Evolutionary conservation across 2,797 vertebrate species (phyloP).

Genomic region (Anomalospiza imberbis): DNA sequence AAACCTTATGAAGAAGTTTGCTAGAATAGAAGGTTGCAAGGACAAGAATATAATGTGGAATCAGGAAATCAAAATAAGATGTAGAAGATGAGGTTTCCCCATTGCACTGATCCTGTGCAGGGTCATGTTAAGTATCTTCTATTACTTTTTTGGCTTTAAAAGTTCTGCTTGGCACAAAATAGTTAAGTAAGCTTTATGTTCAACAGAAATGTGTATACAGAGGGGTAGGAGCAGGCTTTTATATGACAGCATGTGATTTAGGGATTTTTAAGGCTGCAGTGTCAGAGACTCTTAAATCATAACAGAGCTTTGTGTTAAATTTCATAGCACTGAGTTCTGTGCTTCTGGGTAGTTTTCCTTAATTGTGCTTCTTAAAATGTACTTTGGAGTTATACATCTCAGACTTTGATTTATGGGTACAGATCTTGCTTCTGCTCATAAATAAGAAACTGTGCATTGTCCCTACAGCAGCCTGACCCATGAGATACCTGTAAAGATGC

Average conservation of each 20-base stretch:
- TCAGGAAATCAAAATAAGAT: not conserved
- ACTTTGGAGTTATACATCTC: not conserved
- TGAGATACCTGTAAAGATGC: not conserved
- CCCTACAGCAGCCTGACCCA: not conserved
- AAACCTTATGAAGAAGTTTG: not conserved
- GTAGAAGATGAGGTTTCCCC: not conserved
- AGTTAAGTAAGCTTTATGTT: slow-evolving; percentile 22
- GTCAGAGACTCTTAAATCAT: slow-evolving; percentile 55
- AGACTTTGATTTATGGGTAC: not conserved
- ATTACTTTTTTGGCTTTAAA: slow-evolving; percentile 3
- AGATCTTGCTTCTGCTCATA: slow-evolving; percentile 22
- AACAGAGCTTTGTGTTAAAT: slow-evolving; percentile 43
- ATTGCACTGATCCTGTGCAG: not conserved
- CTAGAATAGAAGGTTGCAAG: not conserved
- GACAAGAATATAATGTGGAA: not conserved
- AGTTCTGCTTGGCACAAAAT: not conserved
- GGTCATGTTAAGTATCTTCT: not conserved
- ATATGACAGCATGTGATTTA: slow-evolving; percentile 39
- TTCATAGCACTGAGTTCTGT: not conserved
- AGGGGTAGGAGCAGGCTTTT: not conserved
- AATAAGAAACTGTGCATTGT: not conserved
- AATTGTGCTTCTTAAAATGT: slow-evolving; percentile 56
- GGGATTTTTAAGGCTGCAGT: slow-evolving; percentile 29
- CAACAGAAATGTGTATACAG: not conserved
- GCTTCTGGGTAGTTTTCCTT: slow-evolving; percentile 50